Conservation (phyloP, 2,888 invertebrate species). For the Andrena fulva region DNA sequence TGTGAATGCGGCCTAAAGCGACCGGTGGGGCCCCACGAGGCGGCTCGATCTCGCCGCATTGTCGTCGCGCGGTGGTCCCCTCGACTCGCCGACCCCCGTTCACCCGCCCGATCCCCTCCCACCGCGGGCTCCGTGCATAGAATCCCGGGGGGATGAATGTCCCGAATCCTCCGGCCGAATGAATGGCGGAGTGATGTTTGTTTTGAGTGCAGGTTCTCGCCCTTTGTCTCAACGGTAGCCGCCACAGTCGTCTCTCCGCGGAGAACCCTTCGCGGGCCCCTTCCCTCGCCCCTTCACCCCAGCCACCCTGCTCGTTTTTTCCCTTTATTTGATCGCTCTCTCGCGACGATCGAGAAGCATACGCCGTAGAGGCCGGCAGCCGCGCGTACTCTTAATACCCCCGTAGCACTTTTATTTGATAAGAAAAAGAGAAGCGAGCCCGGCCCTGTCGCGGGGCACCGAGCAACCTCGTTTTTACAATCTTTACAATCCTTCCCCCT, state of each 20-base stretch:
- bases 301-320: not conserved
- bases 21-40: conserved; percentile 45
- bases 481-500: not conserved
- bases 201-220: conserved; percentile 82
- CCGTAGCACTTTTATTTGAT: conserved; percentile 37
- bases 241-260: conserved; percentile 67
- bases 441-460: conserved; percentile 2
- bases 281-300: conserved; percentile 34
- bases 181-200: conserved; percentile 81
- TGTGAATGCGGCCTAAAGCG: conserved; percentile 78
- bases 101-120: conserved; percentile 7
- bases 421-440: conserved; percentile 32
- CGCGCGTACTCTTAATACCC: conserved; percentile 22
- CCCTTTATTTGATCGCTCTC: conserved; percentile 40
- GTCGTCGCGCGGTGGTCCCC: conserved; percentile 64
- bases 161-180: conserved; percentile 70
- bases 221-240: conserved; percentile 80
- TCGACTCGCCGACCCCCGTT: conserved; percentile 35
- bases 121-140: not conserved
- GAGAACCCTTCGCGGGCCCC: conserved; percentile 5
- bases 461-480: conserved; percentile 27
- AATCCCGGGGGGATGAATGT: conserved; percentile 70
- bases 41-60: conserved; percentile 74
- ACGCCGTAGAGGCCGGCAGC: conserved; percentile 26
- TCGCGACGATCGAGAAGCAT: conserved; percentile 54